Evolutionary conservation across 2,888 invertebrate genomes (phyloP).

Genomic region (Heliconius ismenius): DNA sequence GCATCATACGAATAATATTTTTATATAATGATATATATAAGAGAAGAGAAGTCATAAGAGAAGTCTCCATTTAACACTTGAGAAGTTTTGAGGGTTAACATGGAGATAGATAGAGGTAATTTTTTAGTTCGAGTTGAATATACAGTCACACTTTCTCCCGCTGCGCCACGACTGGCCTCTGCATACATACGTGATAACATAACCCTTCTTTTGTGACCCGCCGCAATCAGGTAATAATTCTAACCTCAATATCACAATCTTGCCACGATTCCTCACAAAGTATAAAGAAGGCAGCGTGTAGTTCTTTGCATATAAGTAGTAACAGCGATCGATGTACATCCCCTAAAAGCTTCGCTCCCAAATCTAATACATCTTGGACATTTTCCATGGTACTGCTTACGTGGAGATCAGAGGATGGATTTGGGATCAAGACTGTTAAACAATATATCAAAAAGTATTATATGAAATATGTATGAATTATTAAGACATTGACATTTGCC

Average conservation of each 20-base stretch:
- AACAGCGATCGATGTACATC: slow-evolving; percentile 57
- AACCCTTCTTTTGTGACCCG: no score
- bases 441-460: neutral
- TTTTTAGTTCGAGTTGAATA: no score
- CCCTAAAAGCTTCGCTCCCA: slow-evolving; percentile 66
- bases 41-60: no score
- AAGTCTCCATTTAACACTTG: no score
- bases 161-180: no score
- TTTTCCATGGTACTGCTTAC: neutral
- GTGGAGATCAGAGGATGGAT: slow-evolving; percentile 37
- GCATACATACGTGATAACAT: no score
- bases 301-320: slow-evolving; percentile 52
- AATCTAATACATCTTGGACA: slow-evolving; percentile 57
- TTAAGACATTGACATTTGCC: neutral
- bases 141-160: no score
- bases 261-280: slow-evolving; percentile 67
- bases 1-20: neutral
- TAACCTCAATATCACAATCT: slow-evolving; percentile 55
- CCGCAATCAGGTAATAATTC: no score
- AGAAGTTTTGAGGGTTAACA: no score
- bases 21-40: no score
- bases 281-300: slow-evolving; percentile 63
- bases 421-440: slow-evolving; percentile 54
- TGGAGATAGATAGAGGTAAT: no score
- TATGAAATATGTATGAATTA: neutral